These are phyloP conservation scores for Halictus ligatus DNA, from an alignment of 2,888 invertebrate genomes.

Conservation along the genomic window DNA sequence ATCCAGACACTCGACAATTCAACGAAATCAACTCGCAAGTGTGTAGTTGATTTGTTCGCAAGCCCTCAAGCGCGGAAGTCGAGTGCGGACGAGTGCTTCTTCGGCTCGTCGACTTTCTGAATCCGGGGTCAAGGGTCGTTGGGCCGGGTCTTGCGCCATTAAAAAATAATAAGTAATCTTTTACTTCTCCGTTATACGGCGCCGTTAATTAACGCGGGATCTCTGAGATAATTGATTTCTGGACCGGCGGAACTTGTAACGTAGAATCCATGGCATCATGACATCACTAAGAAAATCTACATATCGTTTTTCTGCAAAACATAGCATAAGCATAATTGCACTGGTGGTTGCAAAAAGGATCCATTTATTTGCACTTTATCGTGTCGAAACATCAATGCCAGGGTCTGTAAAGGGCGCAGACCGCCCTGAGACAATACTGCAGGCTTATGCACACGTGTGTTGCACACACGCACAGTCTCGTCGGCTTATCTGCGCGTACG, in stretches of 20 bases:
- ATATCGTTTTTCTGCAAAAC: not conserved
- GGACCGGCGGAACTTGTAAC: not conserved
- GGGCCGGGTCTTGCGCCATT: not conserved
- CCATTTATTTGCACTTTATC: not conserved
- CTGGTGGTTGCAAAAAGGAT: too few relatives aligned
- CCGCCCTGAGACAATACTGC: not conserved
- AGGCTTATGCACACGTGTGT: slow-evolving; percentile 23
- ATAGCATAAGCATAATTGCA: not conserved
- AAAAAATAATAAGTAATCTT: not conserved
- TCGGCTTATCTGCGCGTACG: slow-evolving; percentile 17
- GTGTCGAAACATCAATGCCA: not conserved
- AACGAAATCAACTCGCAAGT: not conserved
- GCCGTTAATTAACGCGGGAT: not conserved
- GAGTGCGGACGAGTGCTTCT: not conserved
- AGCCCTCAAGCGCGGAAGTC: not conserved
- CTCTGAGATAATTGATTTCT: not conserved
- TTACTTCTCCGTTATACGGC: not conserved
- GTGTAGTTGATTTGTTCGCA: not conserved
- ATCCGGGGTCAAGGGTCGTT: not conserved
- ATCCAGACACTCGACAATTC: not conserved
- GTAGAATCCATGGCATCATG: not conserved
- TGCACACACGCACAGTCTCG: slow-evolving; percentile 8
- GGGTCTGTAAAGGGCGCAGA: not conserved
- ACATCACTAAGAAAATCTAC: not conserved
- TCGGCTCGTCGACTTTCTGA: not conserved